phyloP scores from a whole-genome alignment of 2,888 invertebrate species.

The Nomada goodeniana region DNA sequence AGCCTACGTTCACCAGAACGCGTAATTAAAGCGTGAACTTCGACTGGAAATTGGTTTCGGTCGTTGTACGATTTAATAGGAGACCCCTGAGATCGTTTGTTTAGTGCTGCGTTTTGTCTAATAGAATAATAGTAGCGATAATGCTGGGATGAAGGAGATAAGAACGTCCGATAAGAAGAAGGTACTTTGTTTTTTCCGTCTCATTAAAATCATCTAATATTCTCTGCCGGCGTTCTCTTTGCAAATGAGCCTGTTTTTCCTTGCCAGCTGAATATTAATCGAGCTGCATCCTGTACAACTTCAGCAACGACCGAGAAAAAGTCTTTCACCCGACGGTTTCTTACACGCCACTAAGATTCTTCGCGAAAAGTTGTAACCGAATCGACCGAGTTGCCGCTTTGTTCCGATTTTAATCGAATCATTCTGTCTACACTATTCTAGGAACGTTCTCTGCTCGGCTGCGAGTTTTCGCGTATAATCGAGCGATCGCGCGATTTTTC shows the following conservation, averaged over 20 bases:
- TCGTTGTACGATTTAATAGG: no score
- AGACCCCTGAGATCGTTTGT: no score
- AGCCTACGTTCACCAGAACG: background rate
- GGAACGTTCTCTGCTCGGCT: background rate
- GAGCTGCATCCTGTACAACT: background rate
- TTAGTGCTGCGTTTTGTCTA: no score
- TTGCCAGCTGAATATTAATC: slow-evolving; percentile 20
- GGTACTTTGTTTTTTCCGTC: background rate
- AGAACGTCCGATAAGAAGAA: no score
- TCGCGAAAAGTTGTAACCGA: slow-evolving; percentile 45
- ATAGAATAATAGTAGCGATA: no score
- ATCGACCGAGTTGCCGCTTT: slow-evolving; percentile 28
- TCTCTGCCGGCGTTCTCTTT: background rate
- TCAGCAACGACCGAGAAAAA: background rate
- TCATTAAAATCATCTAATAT: background rate
- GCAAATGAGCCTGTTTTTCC: slow-evolving; percentile 16
- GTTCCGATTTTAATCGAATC: slow-evolving; percentile 52
- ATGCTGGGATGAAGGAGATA: no score
- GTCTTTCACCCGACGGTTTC: slow-evolving; percentile 28
- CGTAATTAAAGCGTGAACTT: background rate
- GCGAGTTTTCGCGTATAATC: slow-evolving; percentile 38
- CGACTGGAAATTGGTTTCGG: no score
- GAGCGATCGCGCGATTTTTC: slow-evolving; percentile 37
- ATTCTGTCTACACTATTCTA: slow-evolving; percentile 1
- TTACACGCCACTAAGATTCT: slow-evolving; percentile 25